Percentiles rank a stretch among this genome's conserved stretches.
phyloP scores from a whole-genome alignment of 2,888 invertebrate genomes.

The Hedya salicella region DNA sequence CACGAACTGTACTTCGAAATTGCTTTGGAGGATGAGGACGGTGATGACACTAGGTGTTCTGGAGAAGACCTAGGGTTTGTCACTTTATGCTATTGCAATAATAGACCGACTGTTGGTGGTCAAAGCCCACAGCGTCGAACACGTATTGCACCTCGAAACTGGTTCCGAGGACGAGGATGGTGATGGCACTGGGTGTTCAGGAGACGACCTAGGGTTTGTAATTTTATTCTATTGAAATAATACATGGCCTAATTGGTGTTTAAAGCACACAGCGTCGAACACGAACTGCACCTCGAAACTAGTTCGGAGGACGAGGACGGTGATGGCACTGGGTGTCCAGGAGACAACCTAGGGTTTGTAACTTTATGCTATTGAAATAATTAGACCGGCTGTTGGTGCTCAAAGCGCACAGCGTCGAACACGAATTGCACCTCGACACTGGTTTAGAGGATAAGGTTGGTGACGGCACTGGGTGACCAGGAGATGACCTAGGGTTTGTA shows the following conservation, averaged over 20 bases:
- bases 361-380: too few species aligned
- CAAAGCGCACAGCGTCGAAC: slow-evolving; percentile 61
- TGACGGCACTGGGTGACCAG: slow-evolving; percentile 55
- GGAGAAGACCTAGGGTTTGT: slow-evolving; percentile 68
- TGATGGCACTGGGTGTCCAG: slow-evolving; percentile 55
- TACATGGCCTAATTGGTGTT: too few species aligned
- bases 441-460: slow-evolving; percentile 54
- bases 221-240: too few species aligned
- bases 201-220: slow-evolving; percentile 66
- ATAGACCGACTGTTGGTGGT: slow-evolving; percentile 47
- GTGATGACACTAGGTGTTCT: slow-evolving; percentile 53
- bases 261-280: slow-evolving; percentile 63
- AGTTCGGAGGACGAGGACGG: slow-evolving; percentile 54
- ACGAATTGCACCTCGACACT: slow-evolving; percentile 57
- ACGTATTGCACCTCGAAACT: slow-evolving; percentile 57
- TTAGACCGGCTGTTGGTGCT: slow-evolving; percentile 47
- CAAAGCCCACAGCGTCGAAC: slow-evolving; percentile 61
- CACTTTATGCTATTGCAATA: too few species aligned
- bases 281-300: slow-evolving; percentile 57
- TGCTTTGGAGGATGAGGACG: slow-evolving; percentile 53
- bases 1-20: slow-evolving; percentile 58
- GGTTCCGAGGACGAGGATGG: slow-evolving; percentile 54
- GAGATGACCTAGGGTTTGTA: slow-evolving; percentile 66
- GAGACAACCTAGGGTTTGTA: slow-evolving; percentile 66
- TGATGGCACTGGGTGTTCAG: slow-evolving; percentile 56